Evolutionary conservation across 2,888 invertebrate species (phyloP).

Genomic region (Ditylenchus weischeri): DNA sequence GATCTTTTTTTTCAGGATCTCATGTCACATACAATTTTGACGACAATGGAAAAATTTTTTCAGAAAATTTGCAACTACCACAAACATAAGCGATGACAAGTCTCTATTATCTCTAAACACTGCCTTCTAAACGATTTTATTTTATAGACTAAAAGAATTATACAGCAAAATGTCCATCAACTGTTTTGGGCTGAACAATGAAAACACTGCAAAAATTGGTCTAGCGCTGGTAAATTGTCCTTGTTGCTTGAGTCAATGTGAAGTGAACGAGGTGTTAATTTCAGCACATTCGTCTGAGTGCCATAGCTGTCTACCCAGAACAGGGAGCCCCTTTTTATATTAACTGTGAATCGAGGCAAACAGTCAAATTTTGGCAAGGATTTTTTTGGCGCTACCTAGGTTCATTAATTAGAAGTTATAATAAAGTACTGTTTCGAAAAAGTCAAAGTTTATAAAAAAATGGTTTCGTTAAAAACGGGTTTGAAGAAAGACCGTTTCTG

Average conservation of each 20-base stretch:
- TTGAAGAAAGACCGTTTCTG: no score
- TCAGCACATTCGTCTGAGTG: constrained; percentile 37
- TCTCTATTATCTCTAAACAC: not conserved
- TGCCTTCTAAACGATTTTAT: not conserved
- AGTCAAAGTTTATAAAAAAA: no score
- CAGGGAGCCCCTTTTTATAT: no score
- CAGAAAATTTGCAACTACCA: constrained; percentile 4
- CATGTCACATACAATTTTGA: constrained; percentile 12
- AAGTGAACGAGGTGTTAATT: not conserved
- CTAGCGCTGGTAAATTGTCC: not conserved
- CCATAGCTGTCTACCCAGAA: constrained; percentile 39
- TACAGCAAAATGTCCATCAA: constrained; percentile 21
- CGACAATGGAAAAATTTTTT: constrained; percentile 5
- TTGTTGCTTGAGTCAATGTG: not conserved
- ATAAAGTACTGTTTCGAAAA: no score
- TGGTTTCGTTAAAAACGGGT: no score
- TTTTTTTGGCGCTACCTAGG: no score
- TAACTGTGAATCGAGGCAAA: no score
- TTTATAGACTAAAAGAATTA: constrained; percentile 11
- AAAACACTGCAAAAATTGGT: constrained; percentile 33
- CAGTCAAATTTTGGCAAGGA: no score
- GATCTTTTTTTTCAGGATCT: not conserved
- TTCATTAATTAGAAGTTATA: no score
- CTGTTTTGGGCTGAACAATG: constrained; percentile 29
- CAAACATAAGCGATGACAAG: constrained; percentile 1